Evolutionary conservation across 2,888 invertebrate species (phyloP).

Genomic region (Pyrgus malvae): DNA sequence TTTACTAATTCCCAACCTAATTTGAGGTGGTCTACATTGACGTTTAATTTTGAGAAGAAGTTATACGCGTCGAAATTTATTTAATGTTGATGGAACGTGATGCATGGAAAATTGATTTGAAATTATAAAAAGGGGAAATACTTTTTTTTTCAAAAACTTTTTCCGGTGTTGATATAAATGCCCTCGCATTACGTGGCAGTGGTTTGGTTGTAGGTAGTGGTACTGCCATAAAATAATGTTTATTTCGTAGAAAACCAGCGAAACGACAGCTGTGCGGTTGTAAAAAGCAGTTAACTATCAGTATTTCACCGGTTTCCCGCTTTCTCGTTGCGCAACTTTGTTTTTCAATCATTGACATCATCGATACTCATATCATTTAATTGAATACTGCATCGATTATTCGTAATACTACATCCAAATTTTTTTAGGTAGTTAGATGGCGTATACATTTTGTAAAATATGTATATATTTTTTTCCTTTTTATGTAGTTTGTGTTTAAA

Average conservation of each 20-base stretch:
- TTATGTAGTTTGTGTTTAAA: too few relatives aligned
- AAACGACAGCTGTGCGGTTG: conserved; percentile 29
- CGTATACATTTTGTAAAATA: too few relatives aligned
- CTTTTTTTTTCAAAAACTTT: too few relatives aligned
- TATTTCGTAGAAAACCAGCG: conserved; percentile 18
- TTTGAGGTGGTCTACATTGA: too few relatives aligned
- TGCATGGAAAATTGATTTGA: too few relatives aligned
- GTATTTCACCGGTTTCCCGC: conserved; percentile 59
- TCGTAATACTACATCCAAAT: not conserved
- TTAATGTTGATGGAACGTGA: too few relatives aligned
- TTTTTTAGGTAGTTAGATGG: too few relatives aligned
- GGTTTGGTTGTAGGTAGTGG: conserved; percentile 3
- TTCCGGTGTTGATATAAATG: not conserved
- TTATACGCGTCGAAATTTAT: too few relatives aligned
- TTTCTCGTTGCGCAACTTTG: conserved; percentile 66
- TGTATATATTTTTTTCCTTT: too few relatives aligned
- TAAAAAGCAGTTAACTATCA: conserved; percentile 52
- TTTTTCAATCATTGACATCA: conserved; percentile 51
- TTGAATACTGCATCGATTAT: not conserved
- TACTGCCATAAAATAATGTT: conserved; percentile 11
- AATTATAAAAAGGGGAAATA: too few relatives aligned
- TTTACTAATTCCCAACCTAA: not conserved
- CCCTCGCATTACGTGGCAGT: not conserved
- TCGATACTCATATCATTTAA: conserved; percentile 39
- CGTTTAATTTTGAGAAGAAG: too few relatives aligned